Base-by-base conservation (phyloP, 2,113 vertebrate genomes). In the Motacilla alba region DNA sequence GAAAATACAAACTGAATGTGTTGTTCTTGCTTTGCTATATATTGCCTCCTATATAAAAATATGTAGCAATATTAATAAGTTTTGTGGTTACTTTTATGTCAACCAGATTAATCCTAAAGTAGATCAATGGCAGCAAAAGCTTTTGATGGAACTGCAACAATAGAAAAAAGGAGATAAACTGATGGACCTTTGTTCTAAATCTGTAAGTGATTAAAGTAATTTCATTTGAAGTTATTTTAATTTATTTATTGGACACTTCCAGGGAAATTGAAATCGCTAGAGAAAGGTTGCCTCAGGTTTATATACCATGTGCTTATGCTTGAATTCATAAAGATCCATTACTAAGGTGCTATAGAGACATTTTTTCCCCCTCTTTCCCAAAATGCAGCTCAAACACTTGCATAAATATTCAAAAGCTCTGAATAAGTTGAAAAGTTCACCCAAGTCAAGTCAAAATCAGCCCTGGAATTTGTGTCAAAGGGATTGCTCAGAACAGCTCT, bases 101-200 rank as follows among this genome's bases (percentile, higher is more conserved):
- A 90, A 35, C 15, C 59, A 98, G 97, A 97, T 98, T 87, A 98
- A 98, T 86, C 97, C 98, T 83, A 97, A 96, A 94, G 91, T 56
- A 87, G 98, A 98, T 94, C 98, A 94, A 14, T 99, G 98, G 97
- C 97, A 98, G 75, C 98, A 98, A 95, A 99, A 98, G 43, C 86
- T 98, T 90, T 31, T 98, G 62, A 95, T 93, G 30, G 98, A 98
- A 95, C 93, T 98, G n/a, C 98, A 98, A 87, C 96, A 98, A 11
- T 66, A 67, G 31, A 97, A 90, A 83, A 97, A 94, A 93, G 77
- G 96, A 15, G 98, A 98, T 95, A 96, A 97, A 39, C 87, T 98
- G 70, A 89, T 99, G 79, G 92, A 92, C 50, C 83, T 97, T 92
- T 96, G 97, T 78, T 95, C 95, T 95, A 98, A 94, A 82, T 97